Base-by-base conservation (phyloP, 37 sponge, comb jelly and placozoan species). In the Cliona cf. orientalis region DNA sequence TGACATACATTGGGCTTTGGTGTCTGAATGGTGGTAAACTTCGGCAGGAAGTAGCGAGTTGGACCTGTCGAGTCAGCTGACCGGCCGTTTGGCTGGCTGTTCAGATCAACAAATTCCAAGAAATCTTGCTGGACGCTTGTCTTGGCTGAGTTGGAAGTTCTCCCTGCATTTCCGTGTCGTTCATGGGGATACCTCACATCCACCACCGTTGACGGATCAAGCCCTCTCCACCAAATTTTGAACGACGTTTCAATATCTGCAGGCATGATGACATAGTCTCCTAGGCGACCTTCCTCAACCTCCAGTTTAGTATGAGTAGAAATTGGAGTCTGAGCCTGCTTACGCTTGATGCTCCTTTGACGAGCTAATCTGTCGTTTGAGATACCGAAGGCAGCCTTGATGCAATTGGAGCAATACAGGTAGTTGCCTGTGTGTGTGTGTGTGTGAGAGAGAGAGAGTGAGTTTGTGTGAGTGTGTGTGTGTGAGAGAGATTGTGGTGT, bases 61-160 rank as follows among this genome's bases (percentile, higher is more conserved):
- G 71, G 71, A 14, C 71, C 69, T 65, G 79, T 57, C 23, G 73
- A 66, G 32, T 86, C 79, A 37, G 86, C 80, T 7, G 69, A 49
- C 42, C 74, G 53, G 44, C 86, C 86, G 42, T 86, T 86, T 22
- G 86, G 86, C 36, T 86, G 79, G 34, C 49, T 49, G 35, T 72
- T 71, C 5, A 40, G 0, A 44, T 75, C 85, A 68, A 75, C 72
- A 76, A 84, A 84, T 12, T 67, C 70, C 36, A 84, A 43, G 40
- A 84, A 84, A 2, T 58, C 46, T 3, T 70, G 56, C 5, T 33
- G 80, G 1, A 45, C 6, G 2, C 35, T n/a, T 32, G 55, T 32
- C 38, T 79, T 79, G 3, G 80, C 80, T 22, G 68, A 4, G 38
- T 79, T 2, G 31, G 80, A 79, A 29, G 38, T 69, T 29, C n/a